Evolutionary conservation across 1,140 invertebrate genomes (phyloP), one percentile per base, ranked within the genome.

Genomic region (Papilio dardanus): DNA sequence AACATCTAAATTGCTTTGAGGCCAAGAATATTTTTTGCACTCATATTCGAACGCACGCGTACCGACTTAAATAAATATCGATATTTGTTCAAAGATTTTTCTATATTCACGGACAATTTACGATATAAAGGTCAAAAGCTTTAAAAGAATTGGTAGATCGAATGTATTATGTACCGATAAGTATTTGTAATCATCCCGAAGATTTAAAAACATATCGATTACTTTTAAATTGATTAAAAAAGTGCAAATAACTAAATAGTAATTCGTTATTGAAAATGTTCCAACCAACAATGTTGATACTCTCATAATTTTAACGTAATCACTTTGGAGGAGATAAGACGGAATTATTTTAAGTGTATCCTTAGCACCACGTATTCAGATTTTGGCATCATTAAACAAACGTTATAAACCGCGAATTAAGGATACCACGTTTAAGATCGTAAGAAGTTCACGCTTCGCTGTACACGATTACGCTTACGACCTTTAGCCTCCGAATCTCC

Each of bases 391-490:
- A 54, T 73, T 73, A 31, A 58, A 54, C 71, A 73, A 54, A 35
- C 35, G 30, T 58, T 73, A 73, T 58, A 73, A 73, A 50, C 71
- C 71, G 71, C 71, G 50, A 73, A 73, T 73, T 73, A 73, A 35
- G 46, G 71, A 73, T 73, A 30, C 50, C 46, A n/a, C 31, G 42
- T 54, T 73, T 35, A 54, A 35, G 71, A 73, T 58, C 33, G 71
- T 73, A 58, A 73, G 71, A 73, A 73, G 30, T 73, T 73, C 71
- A 73, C 71, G 71, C 46, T 73, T 35, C 71, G 71, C 50, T 19
- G 50, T 73, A 54, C 71, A 54, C 71, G 46, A 73, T 73, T 73
- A 73, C 46, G 42, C 46, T 73, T 54, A 54, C 71, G 71, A 73
- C 71, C 71, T 54, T 73, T 73, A 58, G 31, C 33, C 12, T n/a